Evolutionary conservation across 1,140 invertebrate genomes (phyloP).

Genomic region (Cylas formicarius): DNA sequence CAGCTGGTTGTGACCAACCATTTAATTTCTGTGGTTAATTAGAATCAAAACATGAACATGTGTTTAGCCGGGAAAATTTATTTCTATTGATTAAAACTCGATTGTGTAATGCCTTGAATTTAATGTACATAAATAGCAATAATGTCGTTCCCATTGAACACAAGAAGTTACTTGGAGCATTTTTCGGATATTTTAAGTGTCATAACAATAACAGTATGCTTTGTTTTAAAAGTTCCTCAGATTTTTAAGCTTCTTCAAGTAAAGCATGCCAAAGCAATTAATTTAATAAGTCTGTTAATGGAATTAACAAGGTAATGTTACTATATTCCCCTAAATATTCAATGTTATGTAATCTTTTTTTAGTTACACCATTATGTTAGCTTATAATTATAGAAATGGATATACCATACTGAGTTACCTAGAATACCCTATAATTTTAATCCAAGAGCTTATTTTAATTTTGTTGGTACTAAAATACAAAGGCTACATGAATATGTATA

Average conservation of each 20-base stretch:
- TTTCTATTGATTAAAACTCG: too few relatives aligned
- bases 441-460: conserved; percentile 60
- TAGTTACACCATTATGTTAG: conserved; percentile 62
- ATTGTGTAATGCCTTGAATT: too few relatives aligned
- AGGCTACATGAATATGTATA: conserved; percentile 42
- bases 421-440: conserved; percentile 64
- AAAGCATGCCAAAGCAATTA: conserved; percentile 55
- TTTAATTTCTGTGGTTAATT: too few relatives aligned
- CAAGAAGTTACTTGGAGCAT: conserved; percentile 33
- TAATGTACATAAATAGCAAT: too few relatives aligned
- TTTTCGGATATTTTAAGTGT: conserved; percentile 55
- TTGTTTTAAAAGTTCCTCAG: conserved; percentile 65
- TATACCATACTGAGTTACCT: conserved; percentile 62
- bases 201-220: conserved; percentile 58
- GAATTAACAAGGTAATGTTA: conserved; percentile 56
- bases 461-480: conserved; percentile 57
- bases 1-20: too few relatives aligned
- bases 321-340: not conserved
- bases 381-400: conserved; percentile 62
- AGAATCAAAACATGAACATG: too few relatives aligned
- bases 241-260: conserved; percentile 53
- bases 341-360: conserved; percentile 36
- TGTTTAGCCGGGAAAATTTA: too few relatives aligned
- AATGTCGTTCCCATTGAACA: conserved; percentile 8
- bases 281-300: conserved; percentile 53